Conservation (phyloP, 2,797 vertebrate species). For the Sebastes goodei region DNA sequence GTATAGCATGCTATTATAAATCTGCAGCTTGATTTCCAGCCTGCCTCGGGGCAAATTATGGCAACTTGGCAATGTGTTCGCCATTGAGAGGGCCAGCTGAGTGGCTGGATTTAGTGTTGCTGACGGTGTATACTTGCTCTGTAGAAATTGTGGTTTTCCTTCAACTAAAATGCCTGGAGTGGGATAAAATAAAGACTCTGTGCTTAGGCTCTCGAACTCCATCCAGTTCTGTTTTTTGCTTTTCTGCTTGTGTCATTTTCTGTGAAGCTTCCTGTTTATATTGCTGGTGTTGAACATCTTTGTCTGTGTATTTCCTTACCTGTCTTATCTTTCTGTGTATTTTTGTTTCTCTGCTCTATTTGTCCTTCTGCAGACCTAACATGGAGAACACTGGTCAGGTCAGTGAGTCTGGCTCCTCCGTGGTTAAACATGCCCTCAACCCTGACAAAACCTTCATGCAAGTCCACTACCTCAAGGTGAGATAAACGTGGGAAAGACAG, state of each 20-base stretch:
- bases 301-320: background rate
- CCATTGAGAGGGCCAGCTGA: conserved; percentile 51
- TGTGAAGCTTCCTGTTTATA: background rate
- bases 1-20: conserved; percentile 72
- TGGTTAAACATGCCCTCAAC: conserved; percentile 93
- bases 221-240: background rate
- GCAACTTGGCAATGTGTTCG: conserved; percentile 58
- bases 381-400: conserved; percentile 89
- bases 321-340: conserved; percentile 4
- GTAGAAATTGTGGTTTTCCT: conserved; percentile 53
- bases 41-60: conserved; percentile 53
- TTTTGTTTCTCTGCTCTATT: conserved; percentile 18
- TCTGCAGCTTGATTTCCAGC: conserved; percentile 71
- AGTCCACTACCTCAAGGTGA: conserved; percentile 97
- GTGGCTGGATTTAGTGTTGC: conserved; percentile 65
- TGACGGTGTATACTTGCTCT: conserved; percentile 55
- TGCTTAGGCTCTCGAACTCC: background rate
- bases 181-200: background rate
- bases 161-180: conserved; percentile 24
- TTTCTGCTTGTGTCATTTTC: background rate
- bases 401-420: conserved; percentile 90
- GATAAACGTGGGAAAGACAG: conserved; percentile 1
- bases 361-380: conserved; percentile 86
- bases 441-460: conserved; percentile 96
- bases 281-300: background rate